Base-by-base conservation (phyloP, 1,140 invertebrate species). In the Leptinotarsa texana region DNA sequence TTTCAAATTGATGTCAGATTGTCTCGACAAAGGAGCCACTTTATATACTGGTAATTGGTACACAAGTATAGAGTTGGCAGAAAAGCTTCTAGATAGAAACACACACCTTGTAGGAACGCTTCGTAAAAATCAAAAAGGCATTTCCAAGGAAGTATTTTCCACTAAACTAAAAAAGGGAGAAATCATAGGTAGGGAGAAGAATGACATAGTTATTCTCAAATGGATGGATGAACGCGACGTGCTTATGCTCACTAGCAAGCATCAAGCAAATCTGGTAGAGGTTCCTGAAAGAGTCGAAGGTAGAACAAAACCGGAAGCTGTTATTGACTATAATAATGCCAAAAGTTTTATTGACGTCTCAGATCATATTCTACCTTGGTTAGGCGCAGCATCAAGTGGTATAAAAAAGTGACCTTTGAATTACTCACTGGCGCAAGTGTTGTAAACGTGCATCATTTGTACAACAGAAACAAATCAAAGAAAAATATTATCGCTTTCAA, bases 71-170 rank as follows among this genome's bases (percentile, higher is more conserved):
- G 42, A 82, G 68, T 79, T 87, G 69, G 84, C 85, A 70, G 71
- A 85, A 69, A 78, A 80, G 78, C 78, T 87, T 77, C 73, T 87
- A 73, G 72, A 82, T 49, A 83, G 81, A 73, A 80, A 88, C 74
- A 88, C 75, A 88, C 84, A 88, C 84, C 80, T 85, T 11, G 77
- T 85, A 76, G 85, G 86, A 74, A 88, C 85, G 75, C 63, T 88
- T 74, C 77, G 80, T 68, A 79, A 80, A 76, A 85, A 84, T 76
- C 73, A 81, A 73, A 83, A 82, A 78, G 76, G 78, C 74, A 78
- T 84, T 24, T 82, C 84, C 42, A 81, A 83, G 73, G 77, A 79
- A 69, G 77, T 86, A 11, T 77, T 83, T 70, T 72, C 76, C 63
- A 74, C 76, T 51, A 86, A 83, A 73, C 79, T 86, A 71, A 83